Base-by-base conservation (phyloP, 2,113 vertebrate genomes). In the Cyphomyrus discorhynchus region DNA sequence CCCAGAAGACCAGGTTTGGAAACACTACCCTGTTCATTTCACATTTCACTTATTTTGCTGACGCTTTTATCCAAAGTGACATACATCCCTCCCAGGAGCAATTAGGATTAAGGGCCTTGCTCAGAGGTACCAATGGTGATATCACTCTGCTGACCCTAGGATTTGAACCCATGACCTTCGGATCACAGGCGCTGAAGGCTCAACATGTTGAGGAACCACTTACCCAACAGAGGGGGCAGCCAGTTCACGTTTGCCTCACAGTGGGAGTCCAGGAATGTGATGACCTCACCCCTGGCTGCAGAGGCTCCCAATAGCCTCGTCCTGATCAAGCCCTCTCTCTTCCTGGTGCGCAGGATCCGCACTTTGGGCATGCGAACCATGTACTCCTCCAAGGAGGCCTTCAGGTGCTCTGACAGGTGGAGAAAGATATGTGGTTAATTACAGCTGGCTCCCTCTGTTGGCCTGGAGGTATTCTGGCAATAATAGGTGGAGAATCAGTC, bases 231-330 rank as follows among this genome's bases (percentile, higher is more conserved):
- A 0, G 98, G 98, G 0, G 98, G 98, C 47, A 99, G 96, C 98
- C 98, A 99, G 95, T 99, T 99, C 91, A 98, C 96, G 0, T 99
- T 99, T 92, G 98, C 96, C 92, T 99, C 98, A 1, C 98, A 99
- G 92, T 99, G 98, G 0, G 98, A 99, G 90, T 99, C 98, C 91
- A 99, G 95, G 95, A 99, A 99, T 1, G 98, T 99, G 95, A 99
- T 97, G 93, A 99, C 98, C 0, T 98, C 97, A 52, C 98, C 98
- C 19, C 92, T 96, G 0, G 98, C 98, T 0, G 95, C 95, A 0
- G 94, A 95, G 31, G 98, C 98, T 2, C 98, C 98, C 86, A 99
- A 94, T 94, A 99, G 96, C 0, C 98, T 97, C 0, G 98, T 99
- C 88, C 98, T 91, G 95, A 99, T 99, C 58, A 99, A 94, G 39